A percentile compares a stretch with the other conserved stretches of the same genome.
These are phyloP conservation scores for Nesidiocoris tenuis DNA, from an alignment of 2,888 invertebrate genomes.

Conservation along the genomic window DNA sequence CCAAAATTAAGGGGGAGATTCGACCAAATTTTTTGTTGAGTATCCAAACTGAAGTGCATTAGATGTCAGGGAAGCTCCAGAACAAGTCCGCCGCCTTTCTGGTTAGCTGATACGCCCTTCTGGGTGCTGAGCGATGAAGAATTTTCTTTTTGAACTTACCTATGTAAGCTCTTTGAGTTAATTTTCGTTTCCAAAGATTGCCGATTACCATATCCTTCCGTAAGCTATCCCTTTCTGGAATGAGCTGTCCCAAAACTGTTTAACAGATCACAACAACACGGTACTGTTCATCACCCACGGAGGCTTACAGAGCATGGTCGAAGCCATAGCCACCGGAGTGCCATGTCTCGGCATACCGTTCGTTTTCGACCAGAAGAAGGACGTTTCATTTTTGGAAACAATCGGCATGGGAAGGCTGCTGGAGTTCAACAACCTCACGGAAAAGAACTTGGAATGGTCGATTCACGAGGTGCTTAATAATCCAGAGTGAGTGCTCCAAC, in stretches of 20 bases:
- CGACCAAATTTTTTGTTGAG: not conserved
- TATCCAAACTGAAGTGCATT: not conserved
- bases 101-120: not conserved
- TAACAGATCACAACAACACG: conserved; percentile 50
- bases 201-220: no score
- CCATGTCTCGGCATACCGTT: conserved; percentile 50
- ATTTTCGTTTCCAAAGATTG: not conserved
- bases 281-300: conserved; percentile 51
- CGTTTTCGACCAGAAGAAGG: conserved; percentile 53
- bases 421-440: conserved; percentile 50
- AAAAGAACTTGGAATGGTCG: not conserved
- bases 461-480: conserved; percentile 5
- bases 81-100: no score
- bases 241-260: no score
- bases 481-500: not conserved
- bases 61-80: no score
- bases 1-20: not conserved
- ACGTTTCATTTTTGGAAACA: conserved; percentile 54
- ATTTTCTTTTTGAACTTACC: not conserved
- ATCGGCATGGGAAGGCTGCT: conserved; percentile 55
- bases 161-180: not conserved
- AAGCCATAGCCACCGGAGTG: conserved; percentile 49
- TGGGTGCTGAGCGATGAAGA: not conserved
- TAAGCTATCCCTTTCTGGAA: no score
- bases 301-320: conserved; percentile 48